Base-by-base conservation (phyloP, 1,140 invertebrate species). In the Lerema accius region DNA sequence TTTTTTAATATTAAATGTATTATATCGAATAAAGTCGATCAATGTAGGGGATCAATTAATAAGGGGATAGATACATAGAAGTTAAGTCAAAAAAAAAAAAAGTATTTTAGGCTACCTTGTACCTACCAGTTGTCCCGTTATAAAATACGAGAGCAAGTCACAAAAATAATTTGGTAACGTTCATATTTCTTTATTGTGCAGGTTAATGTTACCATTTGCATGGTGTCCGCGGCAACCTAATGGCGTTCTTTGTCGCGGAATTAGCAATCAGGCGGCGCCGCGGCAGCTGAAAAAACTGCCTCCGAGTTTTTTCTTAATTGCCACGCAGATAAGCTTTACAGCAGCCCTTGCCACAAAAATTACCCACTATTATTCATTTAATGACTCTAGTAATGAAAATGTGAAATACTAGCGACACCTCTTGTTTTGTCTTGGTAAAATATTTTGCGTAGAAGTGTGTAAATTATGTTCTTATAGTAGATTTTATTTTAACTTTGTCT, bases 221-320 rank as follows among this genome's bases (percentile, higher is more conserved):
- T 61, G 49, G 51, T 71, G 59, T 67, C 68, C 60, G 75, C 56
- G 67, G 66, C 56, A 68, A 70, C 51, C 63, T 79, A 84, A 82
- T 75, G 67, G 76, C 61, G 69, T 76, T 76, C 77, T 83, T 86
- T 86, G 85, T 83, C 76, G 76, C 67, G 73, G 69, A 82, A 86
- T 88, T 88, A 83, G 78, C 74, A 87, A 87, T 85, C 80, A 82
- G 75, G 64, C 67, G 45, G 67, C 70, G 58, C 71, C 49, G 65
- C 63, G n/a, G n/a, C 69, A 50, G 43, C 55, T 46, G 64, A 71
- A 76, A 82, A 81, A 82, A 78, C 59, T 65, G 69, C 71, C 75
- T 69, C 65, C 71, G 69, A 82, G 75, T 51, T 76, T 78, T 78
- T 82, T 73, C 81, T 73, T 84, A 83, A 86, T 88, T 84, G 68